These are phyloP conservation scores for Felis chaus DNA, from an alignment of 2,113 vertebrate genomes.

Conservation along the genomic window DNA sequence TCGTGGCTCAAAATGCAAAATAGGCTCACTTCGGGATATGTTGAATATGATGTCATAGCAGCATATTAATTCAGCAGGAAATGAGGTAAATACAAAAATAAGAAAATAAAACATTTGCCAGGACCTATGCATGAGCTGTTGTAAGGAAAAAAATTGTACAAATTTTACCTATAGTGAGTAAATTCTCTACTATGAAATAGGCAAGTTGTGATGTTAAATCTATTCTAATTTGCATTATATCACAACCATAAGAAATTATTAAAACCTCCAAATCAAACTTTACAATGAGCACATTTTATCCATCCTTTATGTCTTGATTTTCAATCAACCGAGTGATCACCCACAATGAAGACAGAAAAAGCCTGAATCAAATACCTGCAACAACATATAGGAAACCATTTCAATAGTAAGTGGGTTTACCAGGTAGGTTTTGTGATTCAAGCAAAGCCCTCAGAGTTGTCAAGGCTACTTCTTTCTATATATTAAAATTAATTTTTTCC, in stretches of 20 bases:
- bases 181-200: conserved; percentile 3
- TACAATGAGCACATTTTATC: neutral
- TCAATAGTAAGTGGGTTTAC: neutral
- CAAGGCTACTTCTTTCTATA: neutral
- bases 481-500: neutral
- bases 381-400: neutral
- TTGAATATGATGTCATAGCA: neutral
- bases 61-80: neutral
- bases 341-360: neutral
- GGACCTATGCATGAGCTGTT: neutral
- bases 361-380: neutral
- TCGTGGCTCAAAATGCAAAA: neutral
- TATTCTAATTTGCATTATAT: neutral
- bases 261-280: neutral
- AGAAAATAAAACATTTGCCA: neutral
- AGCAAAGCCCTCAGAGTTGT: neutral
- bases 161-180: neutral
- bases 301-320: neutral
- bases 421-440: neutral
- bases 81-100: neutral
- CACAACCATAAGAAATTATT: neutral
- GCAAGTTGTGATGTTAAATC: neutral
- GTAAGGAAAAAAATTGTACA: neutral
- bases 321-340: neutral
- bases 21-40: neutral